These are phyloP conservation scores for Scaptomyza parva DNA, from an alignment of 2,888 invertebrate genomes.

Conservation along the genomic window DNA sequence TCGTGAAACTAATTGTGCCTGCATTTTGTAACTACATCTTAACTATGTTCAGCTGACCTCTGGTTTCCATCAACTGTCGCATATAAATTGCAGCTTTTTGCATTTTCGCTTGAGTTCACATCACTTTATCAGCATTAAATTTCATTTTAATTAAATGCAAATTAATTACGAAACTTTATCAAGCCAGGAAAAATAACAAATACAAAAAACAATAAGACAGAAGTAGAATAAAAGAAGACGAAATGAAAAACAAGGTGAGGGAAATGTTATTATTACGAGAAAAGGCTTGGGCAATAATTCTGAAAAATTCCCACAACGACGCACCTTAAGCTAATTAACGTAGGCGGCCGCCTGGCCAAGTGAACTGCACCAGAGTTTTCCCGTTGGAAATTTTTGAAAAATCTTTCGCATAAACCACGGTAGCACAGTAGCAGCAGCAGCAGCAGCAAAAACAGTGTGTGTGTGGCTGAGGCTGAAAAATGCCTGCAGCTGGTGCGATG, in stretches of 20 bases:
- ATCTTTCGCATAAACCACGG: constrained; percentile 59
- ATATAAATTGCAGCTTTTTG: constrained; percentile 11
- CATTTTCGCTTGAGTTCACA: constrained; percentile 7
- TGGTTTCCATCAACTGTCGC: constrained; percentile 6
- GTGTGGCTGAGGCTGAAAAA: constrained; percentile 43
- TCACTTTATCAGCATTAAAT: constrained; percentile 53
- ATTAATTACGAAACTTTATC: constrained; percentile 52
- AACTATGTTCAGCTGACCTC: not conserved
- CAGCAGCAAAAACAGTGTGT: constrained; percentile 23
- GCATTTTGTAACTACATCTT: not conserved
- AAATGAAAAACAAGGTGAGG: not conserved
- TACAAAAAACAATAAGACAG: not conserved
- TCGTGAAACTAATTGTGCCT: not conserved
- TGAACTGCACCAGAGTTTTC: constrained; percentile 16
- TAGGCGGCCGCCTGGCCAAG: constrained; percentile 9
- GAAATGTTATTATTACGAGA: constrained; percentile 19
- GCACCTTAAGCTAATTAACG: constrained; percentile 64
- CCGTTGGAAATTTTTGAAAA: constrained; percentile 47
- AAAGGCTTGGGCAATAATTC: constrained; percentile 42
- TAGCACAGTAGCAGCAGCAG: constrained; percentile 21
- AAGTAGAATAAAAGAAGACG: not conserved
- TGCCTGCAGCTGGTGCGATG: constrained; percentile 23
- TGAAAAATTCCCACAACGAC: constrained; percentile 31
- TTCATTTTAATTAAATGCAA: constrained; percentile 52
- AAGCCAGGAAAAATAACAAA: constrained; percentile 10